Evolutionary conservation across 2,888 invertebrate genomes (phyloP).

Genomic region (Aphidoletes aphidimyza): DNA sequence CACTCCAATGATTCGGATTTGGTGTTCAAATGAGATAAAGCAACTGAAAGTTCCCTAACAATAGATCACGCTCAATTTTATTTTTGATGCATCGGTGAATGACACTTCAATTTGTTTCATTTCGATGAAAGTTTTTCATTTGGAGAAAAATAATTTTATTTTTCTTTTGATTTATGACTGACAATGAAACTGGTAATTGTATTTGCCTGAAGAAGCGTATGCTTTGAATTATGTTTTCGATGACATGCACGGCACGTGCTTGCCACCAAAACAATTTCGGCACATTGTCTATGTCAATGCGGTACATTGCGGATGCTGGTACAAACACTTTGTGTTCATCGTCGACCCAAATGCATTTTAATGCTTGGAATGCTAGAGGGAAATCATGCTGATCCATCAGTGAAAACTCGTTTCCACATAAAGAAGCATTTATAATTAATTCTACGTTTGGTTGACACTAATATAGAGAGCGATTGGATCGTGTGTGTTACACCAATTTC

Average conservation of each 20-base stretch:
- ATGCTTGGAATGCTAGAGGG: neutral
- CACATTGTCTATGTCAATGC: neutral
- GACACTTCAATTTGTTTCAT: neutral
- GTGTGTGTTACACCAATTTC: neutral
- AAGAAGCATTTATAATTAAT: neutral
- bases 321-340: neutral
- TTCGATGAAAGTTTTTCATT: conserved; percentile 7
- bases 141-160: neutral
- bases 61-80: neutral
- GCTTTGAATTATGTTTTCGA: neutral
- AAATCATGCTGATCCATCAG: neutral
- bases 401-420: neutral
- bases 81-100: neutral
- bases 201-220: neutral
- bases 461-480: neutral
- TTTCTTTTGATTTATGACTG: too few species aligned
- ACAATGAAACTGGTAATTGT: too few species aligned
- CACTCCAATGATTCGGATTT: too few species aligned
- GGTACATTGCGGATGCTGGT: neutral
- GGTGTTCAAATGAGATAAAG: too few species aligned
- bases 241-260: neutral
- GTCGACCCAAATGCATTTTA: conserved; percentile 12
- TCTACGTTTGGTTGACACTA: conserved; percentile 30
- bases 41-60: too few species aligned
- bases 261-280: neutral